Evolutionary conservation across 2,113 vertebrate genomes (phyloP).

Genomic region (Hippocampus zosterae): DNA sequence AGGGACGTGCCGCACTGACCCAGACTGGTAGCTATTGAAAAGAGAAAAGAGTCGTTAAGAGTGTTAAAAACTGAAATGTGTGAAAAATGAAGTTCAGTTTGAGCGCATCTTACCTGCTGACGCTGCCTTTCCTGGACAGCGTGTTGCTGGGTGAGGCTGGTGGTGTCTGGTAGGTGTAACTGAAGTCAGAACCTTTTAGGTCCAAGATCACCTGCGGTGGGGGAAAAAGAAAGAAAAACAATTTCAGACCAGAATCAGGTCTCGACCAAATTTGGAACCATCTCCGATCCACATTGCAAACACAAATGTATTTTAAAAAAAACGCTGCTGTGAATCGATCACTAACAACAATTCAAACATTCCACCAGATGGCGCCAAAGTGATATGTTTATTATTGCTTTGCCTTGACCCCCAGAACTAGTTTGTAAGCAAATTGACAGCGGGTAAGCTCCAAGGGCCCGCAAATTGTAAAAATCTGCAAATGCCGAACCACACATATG

Average conservation of each 20-base stretch:
- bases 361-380: background rate
- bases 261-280: too few species aligned
- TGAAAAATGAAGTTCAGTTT: background rate
- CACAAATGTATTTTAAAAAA: too few species aligned
- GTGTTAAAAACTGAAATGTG: conserved; percentile 16
- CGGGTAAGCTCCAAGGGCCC: too few species aligned
- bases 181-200: conserved; percentile 78
- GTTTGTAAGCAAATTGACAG: too few species aligned
- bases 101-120: conserved; percentile 67
- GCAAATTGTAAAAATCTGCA: too few species aligned
- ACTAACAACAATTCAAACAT: background rate
- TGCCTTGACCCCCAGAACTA: too few species aligned
- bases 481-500: too few species aligned
- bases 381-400: background rate
- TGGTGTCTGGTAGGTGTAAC: conserved; percentile 77
- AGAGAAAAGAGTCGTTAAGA: background rate
- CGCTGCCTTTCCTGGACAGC: conserved; percentile 78
- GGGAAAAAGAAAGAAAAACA: background rate
- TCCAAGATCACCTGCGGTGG: conserved; percentile 75
- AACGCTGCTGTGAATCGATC: too few species aligned
- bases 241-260: too few species aligned
- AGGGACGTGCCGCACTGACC: conserved; percentile 74
- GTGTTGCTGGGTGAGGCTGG: conserved; percentile 77
- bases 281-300: too few species aligned
- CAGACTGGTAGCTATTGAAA: conserved; percentile 66